Conservation (phyloP, 1,140 invertebrate genomes). For the Atta colombica region DNA sequence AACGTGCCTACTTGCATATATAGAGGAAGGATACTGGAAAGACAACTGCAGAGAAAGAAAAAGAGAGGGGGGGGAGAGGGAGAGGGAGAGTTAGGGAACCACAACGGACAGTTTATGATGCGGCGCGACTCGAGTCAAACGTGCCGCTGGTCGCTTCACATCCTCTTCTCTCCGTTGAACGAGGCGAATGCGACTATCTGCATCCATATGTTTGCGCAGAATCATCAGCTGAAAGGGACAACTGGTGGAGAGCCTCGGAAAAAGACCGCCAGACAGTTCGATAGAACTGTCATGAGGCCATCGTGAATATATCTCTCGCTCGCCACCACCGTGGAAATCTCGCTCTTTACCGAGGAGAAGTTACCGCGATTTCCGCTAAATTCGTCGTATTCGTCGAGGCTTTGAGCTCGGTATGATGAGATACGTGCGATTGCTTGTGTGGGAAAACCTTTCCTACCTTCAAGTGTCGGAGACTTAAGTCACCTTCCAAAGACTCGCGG, state of each 20-base stretch:
- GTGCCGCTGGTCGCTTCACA: slow-evolving; percentile 68
- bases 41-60: neutral
- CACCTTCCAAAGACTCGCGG: neutral
- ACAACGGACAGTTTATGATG: slow-evolving; percentile 83
- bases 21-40: slow-evolving; percentile 25
- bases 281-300: slow-evolving; percentile 43
- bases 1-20: slow-evolving; percentile 51
- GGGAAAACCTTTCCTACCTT: slow-evolving; percentile 5
- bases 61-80: neutral
- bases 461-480: slow-evolving; percentile 11
- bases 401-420: slow-evolving; percentile 14
- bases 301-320: slow-evolving; percentile 34
- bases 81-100: slow-evolving; percentile 52
- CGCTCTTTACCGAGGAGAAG: neutral
- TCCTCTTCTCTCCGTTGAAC: slow-evolving; percentile 32
- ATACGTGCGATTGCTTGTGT: slow-evolving; percentile 45
- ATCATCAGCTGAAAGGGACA: slow-evolving; percentile 4
- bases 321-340: slow-evolving; percentile 41
- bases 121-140: slow-evolving; percentile 82
- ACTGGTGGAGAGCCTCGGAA: slow-evolving; percentile 3
- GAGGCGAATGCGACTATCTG: neutral
- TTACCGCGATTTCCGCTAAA: slow-evolving; percentile 48
- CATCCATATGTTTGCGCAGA: slow-evolving; percentile 44
- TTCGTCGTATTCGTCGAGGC: slow-evolving; percentile 41
- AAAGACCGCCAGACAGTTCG: slow-evolving; percentile 44